A percentile compares a stretch with the other conserved stretches of the same genome.
Evolutionary conservation across 30 jellyfish, hydroid and myxozoan genomes (phyloP).

Genomic region (Pseudorhiza aurosa): DNA sequence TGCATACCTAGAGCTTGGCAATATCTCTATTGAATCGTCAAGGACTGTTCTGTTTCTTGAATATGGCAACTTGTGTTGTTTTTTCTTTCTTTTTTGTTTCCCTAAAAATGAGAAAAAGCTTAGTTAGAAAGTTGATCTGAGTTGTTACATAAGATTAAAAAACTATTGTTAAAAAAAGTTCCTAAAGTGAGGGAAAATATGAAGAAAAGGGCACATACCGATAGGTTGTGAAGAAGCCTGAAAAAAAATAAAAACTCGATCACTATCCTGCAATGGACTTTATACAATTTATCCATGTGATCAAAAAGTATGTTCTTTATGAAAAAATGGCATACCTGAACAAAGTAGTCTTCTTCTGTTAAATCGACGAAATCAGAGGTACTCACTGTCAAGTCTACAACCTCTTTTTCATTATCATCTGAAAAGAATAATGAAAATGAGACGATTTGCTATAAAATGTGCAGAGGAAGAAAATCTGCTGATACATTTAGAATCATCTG

Average conservation of each 20-base stretch:
- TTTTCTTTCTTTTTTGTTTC: neutral
- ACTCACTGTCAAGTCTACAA: constrained; percentile 51
- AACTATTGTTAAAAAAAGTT: too few species aligned
- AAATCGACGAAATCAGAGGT: constrained; percentile 43
- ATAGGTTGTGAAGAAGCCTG: neutral
- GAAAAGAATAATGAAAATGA: too few species aligned
- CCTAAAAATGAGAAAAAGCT: too few species aligned
- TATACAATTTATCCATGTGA: too few species aligned
- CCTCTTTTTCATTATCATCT: constrained; percentile 1
- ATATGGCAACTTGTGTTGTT: neutral
- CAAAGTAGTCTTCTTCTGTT: constrained; percentile 35
- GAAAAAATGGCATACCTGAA: constrained; percentile 49
- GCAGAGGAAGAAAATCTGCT: too few species aligned
- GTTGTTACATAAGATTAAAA: neutral
- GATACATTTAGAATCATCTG: too few species aligned
- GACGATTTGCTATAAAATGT: too few species aligned
- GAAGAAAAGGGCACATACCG: neutral
- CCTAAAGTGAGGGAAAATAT: neutral
- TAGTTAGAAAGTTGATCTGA: neutral
- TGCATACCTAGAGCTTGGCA: neutral
- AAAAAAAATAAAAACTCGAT: neutral
- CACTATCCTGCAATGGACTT: too few species aligned
- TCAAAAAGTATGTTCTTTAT: too few species aligned
- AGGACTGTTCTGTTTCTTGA: neutral
- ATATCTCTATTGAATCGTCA: neutral